Conservation (phyloP, 2,113 vertebrate species). For the Connochaetes taurinus region DNA sequence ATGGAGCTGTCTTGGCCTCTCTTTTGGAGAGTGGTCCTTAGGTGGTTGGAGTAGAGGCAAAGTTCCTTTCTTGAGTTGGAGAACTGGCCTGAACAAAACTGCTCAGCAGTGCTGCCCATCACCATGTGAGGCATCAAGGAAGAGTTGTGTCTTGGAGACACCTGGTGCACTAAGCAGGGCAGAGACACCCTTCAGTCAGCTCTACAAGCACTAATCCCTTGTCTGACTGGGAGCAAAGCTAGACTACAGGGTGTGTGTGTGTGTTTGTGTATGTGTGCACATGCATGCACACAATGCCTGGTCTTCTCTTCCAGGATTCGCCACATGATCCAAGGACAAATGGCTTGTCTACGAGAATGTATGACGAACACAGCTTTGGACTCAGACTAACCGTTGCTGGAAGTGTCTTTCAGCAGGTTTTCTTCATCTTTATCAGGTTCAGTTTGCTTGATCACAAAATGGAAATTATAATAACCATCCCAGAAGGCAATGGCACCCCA, state of each 20-base stretch:
- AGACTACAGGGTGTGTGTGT: neutral
- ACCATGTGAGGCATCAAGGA: neutral
- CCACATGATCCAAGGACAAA: neutral
- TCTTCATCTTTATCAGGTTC: neutral
- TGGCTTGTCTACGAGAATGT: neutral
- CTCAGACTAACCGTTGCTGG: neutral
- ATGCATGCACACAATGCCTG: neutral
- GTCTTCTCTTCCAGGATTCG: neutral
- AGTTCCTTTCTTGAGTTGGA: neutral
- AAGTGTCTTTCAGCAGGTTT: neutral
- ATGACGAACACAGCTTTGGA: neutral
- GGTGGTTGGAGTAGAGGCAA: neutral
- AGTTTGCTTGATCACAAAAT: neutral
- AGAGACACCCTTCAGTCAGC: neutral
- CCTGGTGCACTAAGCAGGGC: neutral
- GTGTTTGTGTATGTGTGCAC: no score
- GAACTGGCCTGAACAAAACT: neutral
- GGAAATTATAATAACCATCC: neutral
- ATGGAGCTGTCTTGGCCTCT: neutral
- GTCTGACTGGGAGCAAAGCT: neutral
- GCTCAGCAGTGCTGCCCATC: neutral
- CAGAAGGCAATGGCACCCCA: neutral
- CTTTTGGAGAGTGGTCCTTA: neutral
- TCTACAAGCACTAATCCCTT: neutral
- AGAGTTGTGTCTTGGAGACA: neutral